Evolutionary conservation across 2,113 vertebrate genomes (phyloP), one percentile per base, ranked within the genome.

Genomic region (Phylloscopus whistleri): DNA sequence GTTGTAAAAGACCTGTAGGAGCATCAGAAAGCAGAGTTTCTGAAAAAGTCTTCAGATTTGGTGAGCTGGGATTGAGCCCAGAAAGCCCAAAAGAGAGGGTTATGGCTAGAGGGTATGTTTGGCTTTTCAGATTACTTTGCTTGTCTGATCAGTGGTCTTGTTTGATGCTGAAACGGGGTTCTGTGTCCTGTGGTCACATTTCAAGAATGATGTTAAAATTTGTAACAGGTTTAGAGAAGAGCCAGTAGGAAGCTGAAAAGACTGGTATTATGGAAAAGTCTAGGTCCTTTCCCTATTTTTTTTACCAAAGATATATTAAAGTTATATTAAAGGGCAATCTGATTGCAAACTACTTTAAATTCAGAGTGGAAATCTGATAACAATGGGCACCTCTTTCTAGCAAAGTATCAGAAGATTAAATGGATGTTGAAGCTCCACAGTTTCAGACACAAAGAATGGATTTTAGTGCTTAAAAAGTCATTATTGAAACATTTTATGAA

Each of bases 321-420:
- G 16, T 82, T 59, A 79, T 64, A 78, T 48, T 84, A 75, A 92
- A 91, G 69, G 62, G 55, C 62, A 85, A 64, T 69, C 82, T 92
- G 82, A 92, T 93, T 73, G 58, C 51, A 63, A 78, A 59, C 30
- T 75, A 31, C 70, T 93, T 87, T 37, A 90, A 87, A 78, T 90
- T 87, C 66, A 53, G 70, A 82, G 21, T 55, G 67, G 55, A 93
- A 83, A 90, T 92, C 89, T 85, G 83, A n/a, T 93, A 95, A 93
- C 44, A 80, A 19, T 85, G 58, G 66, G 13, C 79, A 79, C 31
- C 46, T 94, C 44, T 60, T 92, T 72, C 70, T 90, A 76, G 67
- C 23, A 76, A 76, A 68, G 48, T 46, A 73, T 85, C 67, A 48
- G 53, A 90, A 79, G 83, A 88, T 94, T 82, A 82, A 95, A 76